These are phyloP conservation scores for Festucalex cinctus DNA, from an alignment of 2,113 vertebrate species.

Conservation along the genomic window DNA sequence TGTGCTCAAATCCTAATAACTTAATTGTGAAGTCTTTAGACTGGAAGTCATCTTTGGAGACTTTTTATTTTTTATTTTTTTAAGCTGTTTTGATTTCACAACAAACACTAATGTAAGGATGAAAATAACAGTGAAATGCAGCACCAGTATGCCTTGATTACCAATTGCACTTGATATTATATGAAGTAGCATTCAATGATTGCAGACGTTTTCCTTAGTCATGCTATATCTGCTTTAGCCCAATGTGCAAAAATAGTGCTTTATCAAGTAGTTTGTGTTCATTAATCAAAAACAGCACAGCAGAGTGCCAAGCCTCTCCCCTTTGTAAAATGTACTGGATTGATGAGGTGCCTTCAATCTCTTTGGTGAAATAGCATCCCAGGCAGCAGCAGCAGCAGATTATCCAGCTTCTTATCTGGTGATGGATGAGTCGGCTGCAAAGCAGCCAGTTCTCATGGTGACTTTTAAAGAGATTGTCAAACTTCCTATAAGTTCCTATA, in stretches of 20 bases:
- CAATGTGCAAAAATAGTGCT: not conserved
- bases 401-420: constrained; percentile 58
- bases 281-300: not conserved
- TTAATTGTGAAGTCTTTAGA: too few species aligned
- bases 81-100: too few species aligned
- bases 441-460: constrained; percentile 26
- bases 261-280: not conserved
- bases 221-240: not conserved
- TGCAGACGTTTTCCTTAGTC: too few species aligned
- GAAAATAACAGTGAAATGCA: too few species aligned
- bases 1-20: too few species aligned
- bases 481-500: not conserved
- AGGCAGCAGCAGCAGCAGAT: constrained; percentile 3
- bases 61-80: too few species aligned
- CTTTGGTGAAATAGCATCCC: constrained; percentile 10
- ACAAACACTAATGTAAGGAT: too few species aligned
- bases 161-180: too few species aligned
- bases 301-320: not conserved
- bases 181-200: not conserved
- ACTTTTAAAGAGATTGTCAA: constrained; percentile 5
- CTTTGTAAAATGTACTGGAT: not conserved
- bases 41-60: too few species aligned
- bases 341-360: not conserved
- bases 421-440: constrained; percentile 51
- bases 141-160: too few species aligned